Evolutionary conservation across 1,140 invertebrate species (phyloP), one percentile per base, ranked within the genome.

Genomic region (Brachionus koreanus): DNA sequence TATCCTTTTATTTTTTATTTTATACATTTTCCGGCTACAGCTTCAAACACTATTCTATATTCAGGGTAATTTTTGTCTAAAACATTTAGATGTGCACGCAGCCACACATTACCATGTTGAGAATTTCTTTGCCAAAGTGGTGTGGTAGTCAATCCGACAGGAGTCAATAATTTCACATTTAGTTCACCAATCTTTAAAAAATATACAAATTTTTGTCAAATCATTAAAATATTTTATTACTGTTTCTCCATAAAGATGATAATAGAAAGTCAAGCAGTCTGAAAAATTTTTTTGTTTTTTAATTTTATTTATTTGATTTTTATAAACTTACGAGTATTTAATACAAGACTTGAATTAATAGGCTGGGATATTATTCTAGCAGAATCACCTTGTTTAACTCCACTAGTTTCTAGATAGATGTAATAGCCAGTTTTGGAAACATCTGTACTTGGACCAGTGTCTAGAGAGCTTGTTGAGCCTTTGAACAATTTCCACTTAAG

Each of bases 391-490:
- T 85, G 83, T n/a, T 84, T 83, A 7, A 85, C 57, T 16, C 85
- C 84, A 43, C 72, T 82, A 2, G 87, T 82, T 52, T 87, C 86
- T n/a, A 86, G 84, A 83, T 85, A 87, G 85, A 87, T 85, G 83
- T 87, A 88, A 76, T 85, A 87, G 37, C 89, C 89, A 86, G 82
- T 83, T 9, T 83, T 63, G 33, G 74, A 83, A 75, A 81, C 85
- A 86, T 94, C 93, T 85, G 89, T 90, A 6, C 90, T 90, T 0
- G 87, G 87, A 13, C 87, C 87, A n/a, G 87, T 86, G 19, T 83
- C 84, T 4, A 43, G n/a, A 52, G 84, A 86, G 12, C 67, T 12
- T 23, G 86, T 86, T 6, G 83, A 61, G 0, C 85, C 85, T 52
- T 69, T 81, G 19, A 83, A 83, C 61, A 85, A 72, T 37, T 82